phyloP scores from a whole-genome alignment of 2,888 invertebrate species.

The Agrotis puta region DNA sequence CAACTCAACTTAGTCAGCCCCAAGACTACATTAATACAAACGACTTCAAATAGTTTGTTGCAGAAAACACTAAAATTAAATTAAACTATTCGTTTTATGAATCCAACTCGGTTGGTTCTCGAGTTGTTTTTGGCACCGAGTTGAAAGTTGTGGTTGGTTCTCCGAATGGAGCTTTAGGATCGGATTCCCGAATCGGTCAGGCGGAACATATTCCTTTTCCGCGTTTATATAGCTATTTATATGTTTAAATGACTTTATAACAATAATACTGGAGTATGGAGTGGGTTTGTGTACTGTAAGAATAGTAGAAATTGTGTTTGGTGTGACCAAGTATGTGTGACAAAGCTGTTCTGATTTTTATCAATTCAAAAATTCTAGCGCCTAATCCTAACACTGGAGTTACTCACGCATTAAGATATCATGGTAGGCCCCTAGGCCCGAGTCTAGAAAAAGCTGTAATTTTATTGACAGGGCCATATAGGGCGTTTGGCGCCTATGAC shows the following conservation, averaged over 20 bases:
- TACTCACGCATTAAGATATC: no score
- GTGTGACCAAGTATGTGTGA: no score
- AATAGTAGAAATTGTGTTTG: neutral
- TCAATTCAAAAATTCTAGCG: no score
- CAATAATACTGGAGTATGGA: neutral
- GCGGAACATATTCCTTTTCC: constrained; percentile 51
- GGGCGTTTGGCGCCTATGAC: no score
- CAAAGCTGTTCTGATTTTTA: no score
- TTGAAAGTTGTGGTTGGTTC: constrained; percentile 42
- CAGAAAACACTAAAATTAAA: constrained; percentile 50
- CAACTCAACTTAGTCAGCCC: constrained; percentile 32
- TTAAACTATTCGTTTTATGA: constrained; percentile 40
- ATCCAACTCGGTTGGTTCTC: constrained; percentile 13
- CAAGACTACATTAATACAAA: constrained; percentile 27
- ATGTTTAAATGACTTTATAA: constrained; percentile 7
- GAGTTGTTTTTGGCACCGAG: constrained; percentile 47
- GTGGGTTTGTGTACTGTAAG: neutral
- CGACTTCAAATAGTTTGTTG: constrained; percentile 39
- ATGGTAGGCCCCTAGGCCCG: no score
- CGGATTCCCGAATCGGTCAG: constrained; percentile 42
- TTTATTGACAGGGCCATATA: no score
- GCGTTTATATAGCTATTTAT: constrained; percentile 39
- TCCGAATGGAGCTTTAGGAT: constrained; percentile 42
- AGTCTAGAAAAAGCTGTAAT: no score
- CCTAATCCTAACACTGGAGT: no score